phyloP scores from a whole-genome alignment of 2,797 vertebrate species.

The Chloroceryle inda region DNA sequence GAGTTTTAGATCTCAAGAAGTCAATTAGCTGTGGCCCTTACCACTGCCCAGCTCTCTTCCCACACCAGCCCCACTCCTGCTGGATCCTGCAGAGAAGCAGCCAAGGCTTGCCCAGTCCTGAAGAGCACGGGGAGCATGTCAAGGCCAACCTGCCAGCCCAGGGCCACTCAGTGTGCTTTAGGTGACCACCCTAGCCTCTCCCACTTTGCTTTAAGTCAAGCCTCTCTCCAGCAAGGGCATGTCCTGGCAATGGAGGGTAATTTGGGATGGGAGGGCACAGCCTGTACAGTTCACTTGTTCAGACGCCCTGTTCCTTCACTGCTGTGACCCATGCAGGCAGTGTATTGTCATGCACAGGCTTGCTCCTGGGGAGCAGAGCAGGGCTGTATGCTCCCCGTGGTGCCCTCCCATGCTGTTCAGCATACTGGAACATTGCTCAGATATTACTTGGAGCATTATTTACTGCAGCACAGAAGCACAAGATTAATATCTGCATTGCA shows the following conservation, averaged over 20 bases:
- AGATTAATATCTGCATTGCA: background rate
- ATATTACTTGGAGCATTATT: background rate
- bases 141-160: background rate
- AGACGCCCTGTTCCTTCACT: background rate
- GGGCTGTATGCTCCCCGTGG: background rate
- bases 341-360: background rate
- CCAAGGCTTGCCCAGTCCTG: background rate
- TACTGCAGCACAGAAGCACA: background rate
- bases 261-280: background rate
- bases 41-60: background rate
- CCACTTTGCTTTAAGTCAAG: rapidly evolving
- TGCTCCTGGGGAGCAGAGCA: background rate
- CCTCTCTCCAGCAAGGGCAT: background rate
- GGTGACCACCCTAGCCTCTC: background rate
- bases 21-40: background rate
- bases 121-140: rapidly evolving
- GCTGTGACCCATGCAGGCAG: background rate
- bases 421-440: background rate
- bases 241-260: background rate
- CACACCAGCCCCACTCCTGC: background rate
- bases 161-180: background rate
- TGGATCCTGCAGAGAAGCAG: background rate
- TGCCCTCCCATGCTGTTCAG: background rate
- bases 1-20: background rate
- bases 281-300: background rate